These are phyloP conservation scores for Selenia dentaria DNA, from an alignment of 2,888 invertebrate species.

Conservation along the genomic window DNA sequence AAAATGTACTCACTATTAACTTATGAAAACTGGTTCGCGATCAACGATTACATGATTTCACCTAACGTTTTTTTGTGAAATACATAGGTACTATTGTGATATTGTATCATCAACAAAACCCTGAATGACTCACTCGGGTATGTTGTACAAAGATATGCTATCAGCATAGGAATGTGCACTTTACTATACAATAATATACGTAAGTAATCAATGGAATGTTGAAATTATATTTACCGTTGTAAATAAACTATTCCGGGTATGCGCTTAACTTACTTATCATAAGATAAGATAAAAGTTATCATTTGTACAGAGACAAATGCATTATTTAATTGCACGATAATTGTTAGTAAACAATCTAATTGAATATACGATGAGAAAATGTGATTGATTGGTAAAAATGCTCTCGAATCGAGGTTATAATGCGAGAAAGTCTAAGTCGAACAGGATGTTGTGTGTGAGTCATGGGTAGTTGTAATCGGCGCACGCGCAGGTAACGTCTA, in stretches of 20 bases:
- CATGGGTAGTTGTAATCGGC: constrained; percentile 63
- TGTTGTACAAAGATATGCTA: constrained; percentile 50
- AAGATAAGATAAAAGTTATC: constrained; percentile 43
- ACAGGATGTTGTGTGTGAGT: constrained; percentile 74
- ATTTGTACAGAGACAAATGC: constrained; percentile 17
- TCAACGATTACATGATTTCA: constrained; percentile 55
- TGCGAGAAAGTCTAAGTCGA: constrained; percentile 75
- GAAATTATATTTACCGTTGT: constrained; percentile 35
- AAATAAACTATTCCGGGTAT: constrained; percentile 45
- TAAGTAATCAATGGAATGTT: constrained; percentile 43
- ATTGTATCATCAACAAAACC: constrained; percentile 48
- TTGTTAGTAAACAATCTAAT: constrained; percentile 11
- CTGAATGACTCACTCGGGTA: constrained; percentile 49
- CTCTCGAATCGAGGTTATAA: constrained; percentile 47
- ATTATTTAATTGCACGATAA: constrained; percentile 13
- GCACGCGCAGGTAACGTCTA: constrained; percentile 76
- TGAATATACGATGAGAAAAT: constrained; percentile 9
- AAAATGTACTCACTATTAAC: not conserved
- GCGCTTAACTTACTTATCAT: constrained; percentile 26
- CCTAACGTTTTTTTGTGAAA: constrained; percentile 54
- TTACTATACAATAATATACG: constrained; percentile 1
- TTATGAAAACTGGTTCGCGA: constrained; percentile 1
- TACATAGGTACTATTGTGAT: constrained; percentile 48
- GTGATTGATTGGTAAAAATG: constrained; percentile 34
- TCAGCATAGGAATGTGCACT: constrained; percentile 46